Percentiles rank a stretch among this genome's conserved stretches.
These are phyloP conservation scores for Carcina quercana DNA, from an alignment of 2,888 invertebrate species.

Conservation along the genomic window DNA sequence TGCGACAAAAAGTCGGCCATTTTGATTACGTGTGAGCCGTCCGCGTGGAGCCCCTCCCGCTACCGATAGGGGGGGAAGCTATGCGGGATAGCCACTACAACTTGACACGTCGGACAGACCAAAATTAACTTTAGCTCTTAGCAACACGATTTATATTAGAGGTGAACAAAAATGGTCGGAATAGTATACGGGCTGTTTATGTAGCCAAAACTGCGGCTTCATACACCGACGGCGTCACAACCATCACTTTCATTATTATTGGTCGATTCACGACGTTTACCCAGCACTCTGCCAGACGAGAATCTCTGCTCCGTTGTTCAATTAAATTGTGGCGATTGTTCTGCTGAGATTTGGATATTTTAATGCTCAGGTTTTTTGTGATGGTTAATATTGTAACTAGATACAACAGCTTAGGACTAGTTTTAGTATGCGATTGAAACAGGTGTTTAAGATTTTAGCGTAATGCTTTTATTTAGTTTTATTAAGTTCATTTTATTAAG, in stretches of 20 bases:
- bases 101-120: conserved; percentile 22
- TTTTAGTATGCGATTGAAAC: no score
- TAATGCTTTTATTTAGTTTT: no score
- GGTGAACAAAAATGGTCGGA: conserved; percentile 24
- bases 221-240: conserved; percentile 70
- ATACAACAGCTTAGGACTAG: no score
- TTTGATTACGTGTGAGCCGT: conserved; percentile 60
- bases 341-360: no score
- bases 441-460: neutral
- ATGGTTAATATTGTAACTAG: no score
- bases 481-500: no score
- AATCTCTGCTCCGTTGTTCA: conserved; percentile 63
- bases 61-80: conserved; percentile 44
- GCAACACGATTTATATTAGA: no score
- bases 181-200: conserved; percentile 71
- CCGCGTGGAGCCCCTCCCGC: conserved; percentile 50
- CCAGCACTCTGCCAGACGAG: conserved; percentile 44
- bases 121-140: conserved; percentile 30
- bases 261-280: conserved; percentile 73
- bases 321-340: conserved; percentile 63
- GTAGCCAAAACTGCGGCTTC: conserved; percentile 74
- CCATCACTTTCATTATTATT: conserved; percentile 76
- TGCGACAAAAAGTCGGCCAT: conserved; percentile 59
- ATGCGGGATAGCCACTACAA: conserved; percentile 32
- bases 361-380: no score